These are phyloP conservation scores for Forbesichthys papilliferus DNA, from an alignment of 2,113 vertebrate species.

Conservation along the genomic window DNA sequence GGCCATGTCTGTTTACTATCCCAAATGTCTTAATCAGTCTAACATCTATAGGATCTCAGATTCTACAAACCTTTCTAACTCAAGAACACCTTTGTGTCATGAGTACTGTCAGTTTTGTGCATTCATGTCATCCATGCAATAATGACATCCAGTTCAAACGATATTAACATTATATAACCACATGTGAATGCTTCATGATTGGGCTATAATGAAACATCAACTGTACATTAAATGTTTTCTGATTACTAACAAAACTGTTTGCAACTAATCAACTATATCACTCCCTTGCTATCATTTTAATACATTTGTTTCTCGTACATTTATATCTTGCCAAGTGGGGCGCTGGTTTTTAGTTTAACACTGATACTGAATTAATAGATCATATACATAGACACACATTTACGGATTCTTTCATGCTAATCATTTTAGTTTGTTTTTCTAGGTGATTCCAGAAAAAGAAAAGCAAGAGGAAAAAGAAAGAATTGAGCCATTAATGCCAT, in stretches of 20 bases:
- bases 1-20: background rate
- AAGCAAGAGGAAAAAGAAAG: constrained; percentile 71
- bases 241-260: too few species aligned
- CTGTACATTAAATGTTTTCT: background rate
- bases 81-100: constrained; percentile 47
- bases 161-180: constrained; percentile 36
- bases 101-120: constrained; percentile 56
- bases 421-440: constrained; percentile 51
- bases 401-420: constrained; percentile 17
- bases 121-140: constrained; percentile 52
- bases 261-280: background rate
- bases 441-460: constrained; percentile 73
- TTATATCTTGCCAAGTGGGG: too few species aligned
- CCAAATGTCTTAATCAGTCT: background rate
- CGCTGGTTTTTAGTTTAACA: background rate
- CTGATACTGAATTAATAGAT: constrained; percentile 37
- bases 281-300: too few species aligned
- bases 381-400: constrained; percentile 4
- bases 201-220: constrained; percentile 14
- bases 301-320: too few species aligned
- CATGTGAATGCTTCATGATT: constrained; percentile 42
- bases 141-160: constrained; percentile 45
- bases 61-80: constrained; percentile 26
- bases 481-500: constrained; percentile 36
- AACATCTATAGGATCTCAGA: constrained; percentile 5